These are phyloP conservation scores for Eupithecia exiguata DNA, from an alignment of 2,888 invertebrate species.

Conservation along the genomic window DNA sequence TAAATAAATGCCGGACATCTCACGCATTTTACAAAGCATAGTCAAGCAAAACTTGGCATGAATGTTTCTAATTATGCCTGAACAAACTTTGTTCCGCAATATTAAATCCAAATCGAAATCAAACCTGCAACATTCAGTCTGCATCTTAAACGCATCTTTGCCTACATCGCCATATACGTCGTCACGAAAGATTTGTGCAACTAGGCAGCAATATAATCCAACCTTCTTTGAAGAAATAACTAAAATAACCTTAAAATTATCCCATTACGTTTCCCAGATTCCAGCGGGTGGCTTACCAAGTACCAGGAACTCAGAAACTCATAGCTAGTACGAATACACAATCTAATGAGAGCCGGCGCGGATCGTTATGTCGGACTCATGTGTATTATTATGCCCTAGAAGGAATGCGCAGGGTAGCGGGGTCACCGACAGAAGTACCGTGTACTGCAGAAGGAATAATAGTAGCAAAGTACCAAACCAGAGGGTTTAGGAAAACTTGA, in stretches of 20 bases:
- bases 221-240: not conserved
- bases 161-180: not conserved
- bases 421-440: slow-evolving; percentile 69
- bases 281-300: slow-evolving; percentile 45
- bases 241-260: slow-evolving; percentile 16
- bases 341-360: slow-evolving; percentile 74
- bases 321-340: slow-evolving; percentile 65
- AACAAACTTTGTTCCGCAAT: not conserved
- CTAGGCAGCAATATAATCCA: not conserved
- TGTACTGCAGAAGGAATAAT: slow-evolving; percentile 54
- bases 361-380: slow-evolving; percentile 75
- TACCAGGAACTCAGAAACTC: slow-evolving; percentile 58
- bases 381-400: slow-evolving; percentile 82
- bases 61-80: not conserved
- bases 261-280: slow-evolving; percentile 21
- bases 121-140: not conserved
- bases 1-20: not conserved
- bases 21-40: not conserved
- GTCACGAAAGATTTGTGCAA: not conserved
- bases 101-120: not conserved
- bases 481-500: slow-evolving; percentile 16
- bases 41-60: not conserved
- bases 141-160: not conserved
- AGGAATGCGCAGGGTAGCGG: slow-evolving; percentile 74
- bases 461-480: slow-evolving; percentile 31